Evolutionary conservation across 1,140 invertebrate genomes (phyloP), one percentile per base, ranked within the genome.

Genomic region (Tachypleus tridentatus): DNA sequence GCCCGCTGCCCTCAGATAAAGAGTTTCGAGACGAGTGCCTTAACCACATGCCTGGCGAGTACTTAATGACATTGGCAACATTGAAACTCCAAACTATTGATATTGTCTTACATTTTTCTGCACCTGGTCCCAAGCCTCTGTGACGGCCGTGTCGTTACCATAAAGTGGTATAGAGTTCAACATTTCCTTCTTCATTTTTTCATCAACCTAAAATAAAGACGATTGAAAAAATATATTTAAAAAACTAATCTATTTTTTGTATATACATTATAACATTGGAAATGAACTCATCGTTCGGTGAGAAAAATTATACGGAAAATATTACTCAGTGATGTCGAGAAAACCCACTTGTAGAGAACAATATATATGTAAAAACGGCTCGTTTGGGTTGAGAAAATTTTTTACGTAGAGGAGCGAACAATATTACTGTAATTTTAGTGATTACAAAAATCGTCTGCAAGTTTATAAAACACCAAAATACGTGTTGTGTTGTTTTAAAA

Each of bases 101-200:
- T n/a, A 69, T 5, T 49, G 9, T 64, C 62, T 71, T 65, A 71
- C 72, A 59, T 64, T 65, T 63, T 47, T 61, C 51, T 73, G 71
- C 4, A 73, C 70, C 5, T 61, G 64, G 71, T 91, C 89, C 90
- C 91, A 94, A 3, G 89, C 87, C 53, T 83, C 79, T 8, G 85
- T 88, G 52, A 89, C 83, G 51, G 83, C 79, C 57, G 80, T 64
- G 51, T 73, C 72, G 58, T 73, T 72, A 8, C 67, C 67, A 61
- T 73, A 73, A 29, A 70, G 9, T n/a, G 61, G 67, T 47, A 93
- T 82, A 3, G 88, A 83, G 57, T 83, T 84, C 53, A 82, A 77
- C 89, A 93, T 89, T 76, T 88, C 85, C 64, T 84, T 82, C 70
- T 87, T 83, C 73, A 73, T 73, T 56, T 70, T 50, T 49, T 71